Percentiles rank a stretch among this genome's conserved stretches.
Evolutionary conservation across 2,113 vertebrate genomes (phyloP).

Genomic region (Gulo gulo): DNA sequence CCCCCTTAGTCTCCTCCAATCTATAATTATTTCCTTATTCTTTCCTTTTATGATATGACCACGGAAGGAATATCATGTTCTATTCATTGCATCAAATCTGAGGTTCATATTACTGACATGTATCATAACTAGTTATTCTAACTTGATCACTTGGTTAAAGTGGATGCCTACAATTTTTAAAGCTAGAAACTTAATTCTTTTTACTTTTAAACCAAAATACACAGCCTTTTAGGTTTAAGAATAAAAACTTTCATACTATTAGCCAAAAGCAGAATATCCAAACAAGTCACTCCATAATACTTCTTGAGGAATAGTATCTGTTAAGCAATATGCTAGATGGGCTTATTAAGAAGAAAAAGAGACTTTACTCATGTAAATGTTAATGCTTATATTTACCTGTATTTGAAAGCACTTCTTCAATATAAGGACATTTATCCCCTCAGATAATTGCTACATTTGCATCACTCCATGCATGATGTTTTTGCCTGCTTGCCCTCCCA

Average conservation of each 20-base stretch:
- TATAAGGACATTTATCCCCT: neutral
- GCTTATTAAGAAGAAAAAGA: neutral
- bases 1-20: neutral
- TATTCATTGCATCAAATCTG: neutral
- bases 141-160: neutral
- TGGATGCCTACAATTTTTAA: neutral
- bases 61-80: neutral
- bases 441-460: neutral
- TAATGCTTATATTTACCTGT: neutral
- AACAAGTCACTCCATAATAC: neutral
- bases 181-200: neutral
- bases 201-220: neutral
- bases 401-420: conserved; percentile 2
- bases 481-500: neutral
- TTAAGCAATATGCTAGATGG: neutral
- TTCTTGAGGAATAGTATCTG: neutral
- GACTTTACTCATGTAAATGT: neutral
- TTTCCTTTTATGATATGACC: neutral
- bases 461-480: neutral
- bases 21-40: neutral
- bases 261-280: neutral
- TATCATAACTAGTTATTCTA: neutral
- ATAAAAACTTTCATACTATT: neutral
- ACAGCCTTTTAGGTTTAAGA: neutral
- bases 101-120: neutral